A percentile compares a stretch with the other conserved stretches of the same genome.
Conservation (phyloP, 2,797 vertebrate genomes). For the Ctenochaetus hawaiiensis region DNA sequence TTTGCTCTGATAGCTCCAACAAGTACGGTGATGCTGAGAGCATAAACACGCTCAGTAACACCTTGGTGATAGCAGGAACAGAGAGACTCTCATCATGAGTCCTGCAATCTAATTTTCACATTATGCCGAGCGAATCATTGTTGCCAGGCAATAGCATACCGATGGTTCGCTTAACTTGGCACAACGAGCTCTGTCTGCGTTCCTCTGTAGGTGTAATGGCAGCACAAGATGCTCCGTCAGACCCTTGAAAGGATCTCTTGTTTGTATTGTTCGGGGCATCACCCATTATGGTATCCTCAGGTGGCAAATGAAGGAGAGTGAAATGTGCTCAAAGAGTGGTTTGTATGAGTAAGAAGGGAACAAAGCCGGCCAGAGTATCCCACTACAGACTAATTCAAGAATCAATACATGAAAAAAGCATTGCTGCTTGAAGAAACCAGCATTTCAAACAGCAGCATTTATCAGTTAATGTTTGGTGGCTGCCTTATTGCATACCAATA, state of each 20-base stretch:
- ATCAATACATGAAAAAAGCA: slow-evolving; percentile 37
- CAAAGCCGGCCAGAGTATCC: slow-evolving; percentile 2
- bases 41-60: slow-evolving; percentile 60
- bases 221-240: slow-evolving; percentile 5
- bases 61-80: slow-evolving; percentile 66
- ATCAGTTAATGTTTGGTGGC: slow-evolving; percentile 41
- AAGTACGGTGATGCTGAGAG: slow-evolving; percentile 45
- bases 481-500: slow-evolving; percentile 31
- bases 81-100: slow-evolving; percentile 61
- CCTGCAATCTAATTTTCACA: slow-evolving; percentile 67
- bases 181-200: slow-evolving; percentile 42
- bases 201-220: slow-evolving; percentile 45
- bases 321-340: slow-evolving; percentile 17
- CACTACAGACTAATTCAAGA: slow-evolving; percentile 31
- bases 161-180: slow-evolving; percentile 48
- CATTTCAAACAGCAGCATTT: slow-evolving; percentile 46
- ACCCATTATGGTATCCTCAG: neutral
- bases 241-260: neutral
- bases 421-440: slow-evolving; percentile 2
- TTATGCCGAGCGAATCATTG: slow-evolving; percentile 54
- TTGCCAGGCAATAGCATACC: slow-evolving; percentile 77
- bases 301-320: slow-evolving; percentile 15
- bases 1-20: slow-evolving; percentile 30
- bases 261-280: slow-evolving; percentile 11
- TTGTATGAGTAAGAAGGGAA: slow-evolving; percentile 19